Conservation (phyloP, 2,797 vertebrate species). For the Eidolon dupreanum region DNA sequence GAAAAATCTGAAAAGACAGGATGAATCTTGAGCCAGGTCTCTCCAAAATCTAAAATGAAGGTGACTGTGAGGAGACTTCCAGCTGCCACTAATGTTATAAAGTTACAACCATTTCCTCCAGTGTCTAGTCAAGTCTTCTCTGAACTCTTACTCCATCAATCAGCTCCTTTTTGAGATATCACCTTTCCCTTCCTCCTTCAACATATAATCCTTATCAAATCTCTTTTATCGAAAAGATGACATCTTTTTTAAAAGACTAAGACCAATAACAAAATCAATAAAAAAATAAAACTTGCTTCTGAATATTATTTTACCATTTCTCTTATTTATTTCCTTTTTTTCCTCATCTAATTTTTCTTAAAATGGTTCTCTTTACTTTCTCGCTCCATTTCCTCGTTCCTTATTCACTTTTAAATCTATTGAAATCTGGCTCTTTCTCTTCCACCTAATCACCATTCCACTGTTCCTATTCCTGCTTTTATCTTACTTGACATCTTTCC, state of each 20-base stretch:
- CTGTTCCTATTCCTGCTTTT: neutral
- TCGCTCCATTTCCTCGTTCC: neutral
- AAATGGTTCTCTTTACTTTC: neutral
- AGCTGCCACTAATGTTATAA: neutral
- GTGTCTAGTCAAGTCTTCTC: neutral
- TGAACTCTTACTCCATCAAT: neutral
- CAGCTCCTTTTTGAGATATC: neutral
- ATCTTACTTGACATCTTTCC: neutral
- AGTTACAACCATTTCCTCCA: neutral
- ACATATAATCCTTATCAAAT: neutral
- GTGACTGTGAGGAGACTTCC: neutral
- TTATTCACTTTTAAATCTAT: neutral
- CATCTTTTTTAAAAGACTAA: neutral
- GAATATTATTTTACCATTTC: neutral
- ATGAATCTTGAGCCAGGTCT: neutral
- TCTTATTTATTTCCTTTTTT: neutral
- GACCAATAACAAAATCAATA: neutral
- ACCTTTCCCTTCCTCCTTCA: neutral
- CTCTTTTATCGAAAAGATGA: neutral
- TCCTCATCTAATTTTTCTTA: neutral
- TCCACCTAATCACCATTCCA: neutral
- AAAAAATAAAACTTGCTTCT: neutral
- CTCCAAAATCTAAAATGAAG: conserved; percentile 2
- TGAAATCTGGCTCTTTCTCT: neutral
- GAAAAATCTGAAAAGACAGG: neutral